phyloP scores from a whole-genome alignment of 2,888 invertebrate genomes.

The Temnothorax rugatulus region DNA sequence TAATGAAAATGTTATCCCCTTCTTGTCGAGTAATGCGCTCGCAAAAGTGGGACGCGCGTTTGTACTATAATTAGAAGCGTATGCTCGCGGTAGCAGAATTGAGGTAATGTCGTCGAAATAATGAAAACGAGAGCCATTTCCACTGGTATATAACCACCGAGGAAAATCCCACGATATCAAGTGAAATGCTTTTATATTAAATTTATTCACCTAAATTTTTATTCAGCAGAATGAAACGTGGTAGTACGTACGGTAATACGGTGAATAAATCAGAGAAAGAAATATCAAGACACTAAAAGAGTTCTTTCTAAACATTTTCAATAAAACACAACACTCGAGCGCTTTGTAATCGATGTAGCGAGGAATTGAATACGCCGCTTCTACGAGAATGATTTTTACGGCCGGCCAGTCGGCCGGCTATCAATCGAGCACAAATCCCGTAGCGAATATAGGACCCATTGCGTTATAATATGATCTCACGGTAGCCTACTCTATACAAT shows the following conservation, averaged over 20 bases:
- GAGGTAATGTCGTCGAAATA: conserved; percentile 50
- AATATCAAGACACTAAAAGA: neutral
- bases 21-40: neutral
- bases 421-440: conserved; percentile 38
- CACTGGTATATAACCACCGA: conserved; percentile 1
- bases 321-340: neutral
- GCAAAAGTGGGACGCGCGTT: conserved; percentile 37
- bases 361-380: conserved; percentile 26
- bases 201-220: neutral
- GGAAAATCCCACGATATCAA: conserved; percentile 27
- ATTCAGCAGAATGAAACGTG: neutral
- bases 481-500: conserved; percentile 61
- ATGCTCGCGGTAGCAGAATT: conserved; percentile 45
- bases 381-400: conserved; percentile 14
- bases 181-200: conserved; percentile 13
- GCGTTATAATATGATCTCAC: conserved; percentile 62
- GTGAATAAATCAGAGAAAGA: neutral
- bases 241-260: neutral
- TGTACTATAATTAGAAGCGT: conserved; percentile 45
- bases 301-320: neutral
- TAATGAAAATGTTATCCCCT: conserved; percentile 23
- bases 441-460: neutral
- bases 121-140: conserved; percentile 47
- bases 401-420: neutral
- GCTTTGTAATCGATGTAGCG: conserved; percentile 13